phyloP scores from a whole-genome alignment of 2,888 invertebrate genomes.

The Abrostola triplasia region DNA sequence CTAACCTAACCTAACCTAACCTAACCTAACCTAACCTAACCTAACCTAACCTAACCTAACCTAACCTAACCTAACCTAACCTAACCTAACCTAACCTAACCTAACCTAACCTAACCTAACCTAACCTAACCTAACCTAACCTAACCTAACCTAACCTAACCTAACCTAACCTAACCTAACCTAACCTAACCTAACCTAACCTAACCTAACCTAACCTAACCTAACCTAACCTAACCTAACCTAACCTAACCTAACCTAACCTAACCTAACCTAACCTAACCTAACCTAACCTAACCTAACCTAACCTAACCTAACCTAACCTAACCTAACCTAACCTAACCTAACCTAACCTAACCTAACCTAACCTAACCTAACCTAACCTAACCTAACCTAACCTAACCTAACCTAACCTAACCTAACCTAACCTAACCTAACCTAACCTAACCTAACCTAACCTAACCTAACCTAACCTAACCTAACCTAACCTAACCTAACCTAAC shows the following conservation, averaged over 20 bases:
- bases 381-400: constrained; percentile 40
- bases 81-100: constrained; percentile 43
- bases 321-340: constrained; percentile 45
- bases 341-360: constrained; percentile 47
- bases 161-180: constrained; percentile 36
- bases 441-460: constrained; percentile 40
- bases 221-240: constrained; percentile 32
- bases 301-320: constrained; percentile 42
- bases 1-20: no score
- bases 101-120: constrained; percentile 46
- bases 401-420: constrained; percentile 46
- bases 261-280: constrained; percentile 34
- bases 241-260: constrained; percentile 37
- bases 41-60: no score
- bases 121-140: constrained; percentile 45
- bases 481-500: constrained; percentile 44
- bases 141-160: constrained; percentile 37
- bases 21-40: no score
- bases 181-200: constrained; percentile 36
- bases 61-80: constrained; percentile 39
- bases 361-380: constrained; percentile 47
- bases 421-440: constrained; percentile 42
- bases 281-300: constrained; percentile 37
- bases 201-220: constrained; percentile 32
- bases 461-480: constrained; percentile 37